phyloP scores from a whole-genome alignment of 1,140 invertebrate genomes.

The Holotrichia oblita region DNA sequence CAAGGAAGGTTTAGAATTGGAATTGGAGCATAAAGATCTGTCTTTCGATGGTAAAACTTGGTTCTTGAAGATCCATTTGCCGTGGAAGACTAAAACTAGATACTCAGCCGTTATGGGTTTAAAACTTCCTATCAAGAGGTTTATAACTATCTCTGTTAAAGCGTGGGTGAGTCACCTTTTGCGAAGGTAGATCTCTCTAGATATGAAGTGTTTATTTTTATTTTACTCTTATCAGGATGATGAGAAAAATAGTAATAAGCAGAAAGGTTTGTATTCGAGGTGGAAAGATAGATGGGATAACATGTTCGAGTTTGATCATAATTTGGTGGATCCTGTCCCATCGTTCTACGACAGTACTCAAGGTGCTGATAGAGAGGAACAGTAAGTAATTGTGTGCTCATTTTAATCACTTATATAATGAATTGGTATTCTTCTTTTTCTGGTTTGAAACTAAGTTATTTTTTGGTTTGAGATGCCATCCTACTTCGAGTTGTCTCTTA shows the following conservation, averaged over 20 bases:
- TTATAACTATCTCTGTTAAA: slow-evolving; percentile 84
- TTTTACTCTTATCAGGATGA: slow-evolving; percentile 64
- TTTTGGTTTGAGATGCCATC: too few species aligned
- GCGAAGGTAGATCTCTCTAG: too few species aligned
- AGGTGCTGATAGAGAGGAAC: slow-evolving; percentile 79
- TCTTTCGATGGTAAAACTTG: slow-evolving; percentile 88
- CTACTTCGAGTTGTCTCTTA: too few species aligned
- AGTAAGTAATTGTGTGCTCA: too few species aligned
- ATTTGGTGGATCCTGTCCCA: slow-evolving; percentile 76
- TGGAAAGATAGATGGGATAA: slow-evolving; percentile 65
- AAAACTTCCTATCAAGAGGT: slow-evolving; percentile 87
- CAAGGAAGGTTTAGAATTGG: slow-evolving; percentile 81
- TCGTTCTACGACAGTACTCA: slow-evolving; percentile 84
- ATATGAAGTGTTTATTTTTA: too few species aligned
- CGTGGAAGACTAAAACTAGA: slow-evolving; percentile 87
- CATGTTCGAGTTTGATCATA: slow-evolving; percentile 73
- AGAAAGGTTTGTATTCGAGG: slow-evolving; percentile 67
- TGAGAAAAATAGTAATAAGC: slow-evolving; percentile 67
- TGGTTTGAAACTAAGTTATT: too few species aligned
- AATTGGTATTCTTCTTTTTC: too few species aligned
- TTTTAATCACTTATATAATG: too few species aligned
- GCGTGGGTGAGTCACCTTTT: slow-evolving; percentile 73
- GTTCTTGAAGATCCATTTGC: slow-evolving; percentile 92
- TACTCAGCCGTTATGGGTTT: slow-evolving; percentile 91
- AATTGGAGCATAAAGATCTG: slow-evolving; percentile 82